Percentiles rank a stretch among this genome's conserved stretches.
phyloP scores from a whole-genome alignment of 2,113 vertebrate genomes.

The Spermophilus dauricus region DNA sequence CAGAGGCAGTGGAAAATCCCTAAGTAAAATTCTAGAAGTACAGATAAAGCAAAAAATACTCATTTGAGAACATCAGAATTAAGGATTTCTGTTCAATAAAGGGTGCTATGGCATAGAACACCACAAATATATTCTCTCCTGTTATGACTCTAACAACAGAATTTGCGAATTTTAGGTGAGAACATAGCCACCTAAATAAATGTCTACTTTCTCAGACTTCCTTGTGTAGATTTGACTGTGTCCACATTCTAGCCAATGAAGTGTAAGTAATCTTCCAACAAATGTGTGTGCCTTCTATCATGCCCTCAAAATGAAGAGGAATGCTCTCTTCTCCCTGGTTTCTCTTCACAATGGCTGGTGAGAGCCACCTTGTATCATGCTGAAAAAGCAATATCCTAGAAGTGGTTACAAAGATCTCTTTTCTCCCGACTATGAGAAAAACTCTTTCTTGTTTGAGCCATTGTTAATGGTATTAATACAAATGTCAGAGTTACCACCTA shows the following conservation, averaged over 20 bases:
- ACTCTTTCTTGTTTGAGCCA: background rate
- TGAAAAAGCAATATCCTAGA: background rate
- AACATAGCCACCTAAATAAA: background rate
- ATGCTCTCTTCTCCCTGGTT: background rate
- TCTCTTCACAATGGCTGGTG: background rate
- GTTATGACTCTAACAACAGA: background rate
- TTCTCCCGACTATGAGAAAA: background rate
- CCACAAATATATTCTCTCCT: background rate
- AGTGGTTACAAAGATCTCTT: background rate
- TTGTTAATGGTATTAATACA: background rate
- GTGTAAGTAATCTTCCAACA: background rate
- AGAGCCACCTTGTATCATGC: background rate
- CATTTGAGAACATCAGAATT: background rate
- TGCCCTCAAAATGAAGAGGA: background rate
- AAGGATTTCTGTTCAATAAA: background rate
- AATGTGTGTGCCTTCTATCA: background rate
- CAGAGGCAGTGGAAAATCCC: background rate
- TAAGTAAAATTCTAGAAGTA: background rate
- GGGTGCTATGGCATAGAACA: background rate
- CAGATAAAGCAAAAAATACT: background rate
- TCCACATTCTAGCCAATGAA: constrained; percentile 8
- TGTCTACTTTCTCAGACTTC: background rate
- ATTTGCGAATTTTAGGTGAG: background rate
- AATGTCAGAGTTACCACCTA: background rate
- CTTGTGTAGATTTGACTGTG: background rate